A percentile compares a stretch with the other conserved stretches of the same genome.
phyloP scores from a whole-genome alignment of 2,888 invertebrate species.

The Anodontia alba region DNA sequence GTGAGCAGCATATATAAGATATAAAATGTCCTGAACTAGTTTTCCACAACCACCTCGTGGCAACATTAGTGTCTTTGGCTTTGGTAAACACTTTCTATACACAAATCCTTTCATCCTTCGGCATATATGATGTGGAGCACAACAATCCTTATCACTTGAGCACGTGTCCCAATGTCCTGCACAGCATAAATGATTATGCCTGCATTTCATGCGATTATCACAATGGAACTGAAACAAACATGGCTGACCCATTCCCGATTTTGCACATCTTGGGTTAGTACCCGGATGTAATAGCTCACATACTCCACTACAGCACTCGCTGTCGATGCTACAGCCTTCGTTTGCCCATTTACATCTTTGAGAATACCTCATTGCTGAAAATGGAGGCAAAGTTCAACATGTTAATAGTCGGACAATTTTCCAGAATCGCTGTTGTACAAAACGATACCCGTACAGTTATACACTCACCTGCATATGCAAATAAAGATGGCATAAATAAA shows the following conservation, averaged over 20 bases:
- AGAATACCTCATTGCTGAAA: constrained; percentile 6
- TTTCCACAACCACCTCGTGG: not conserved
- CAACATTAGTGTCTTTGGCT: not conserved
- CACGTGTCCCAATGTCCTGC: constrained; percentile 8
- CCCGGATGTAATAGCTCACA: constrained; percentile 11
- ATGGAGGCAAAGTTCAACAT: not conserved
- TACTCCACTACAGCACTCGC: not conserved
- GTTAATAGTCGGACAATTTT: not conserved
- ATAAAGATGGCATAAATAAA: no score
- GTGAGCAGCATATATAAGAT: not conserved
- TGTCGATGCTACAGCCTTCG: not conserved
- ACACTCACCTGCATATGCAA: no score
- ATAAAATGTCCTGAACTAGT: not conserved
- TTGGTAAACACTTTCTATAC: constrained; percentile 10
- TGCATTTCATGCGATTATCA: constrained; percentile 11
- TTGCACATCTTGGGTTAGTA: constrained; percentile 5
- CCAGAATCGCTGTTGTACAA: no score
- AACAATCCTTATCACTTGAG: not conserved
- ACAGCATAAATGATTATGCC: not conserved
- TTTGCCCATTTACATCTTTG: constrained; percentile 13
- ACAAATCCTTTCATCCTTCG: constrained; percentile 12
- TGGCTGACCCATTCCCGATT: not conserved
- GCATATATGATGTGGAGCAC: not conserved
- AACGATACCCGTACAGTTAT: no score
- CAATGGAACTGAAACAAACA: constrained; percentile 9